Evolutionary conservation across 1,140 invertebrate species (phyloP).

Genomic region (Apolygus lucorum): DNA sequence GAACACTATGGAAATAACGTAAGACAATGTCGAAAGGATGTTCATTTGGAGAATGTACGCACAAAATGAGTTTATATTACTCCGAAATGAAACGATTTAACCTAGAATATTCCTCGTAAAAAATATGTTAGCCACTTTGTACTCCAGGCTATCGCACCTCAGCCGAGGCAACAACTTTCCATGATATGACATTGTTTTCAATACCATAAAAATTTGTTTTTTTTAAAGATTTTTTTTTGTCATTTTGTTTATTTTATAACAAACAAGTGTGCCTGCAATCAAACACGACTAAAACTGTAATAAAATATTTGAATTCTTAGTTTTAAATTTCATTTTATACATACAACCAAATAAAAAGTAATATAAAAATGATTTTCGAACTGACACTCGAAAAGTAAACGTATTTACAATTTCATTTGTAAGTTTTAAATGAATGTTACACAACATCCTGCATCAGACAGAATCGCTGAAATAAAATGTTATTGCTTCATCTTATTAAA

Average conservation of each 20-base stretch:
- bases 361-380: not conserved
- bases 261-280: not conserved
- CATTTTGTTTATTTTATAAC: not conserved
- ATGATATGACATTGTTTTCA: not conserved
- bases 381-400: too few species aligned
- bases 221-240: too few species aligned
- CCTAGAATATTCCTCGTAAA: not conserved
- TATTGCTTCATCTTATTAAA: not conserved
- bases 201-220: too few species aligned
- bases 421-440: not conserved
- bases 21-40: too few species aligned
- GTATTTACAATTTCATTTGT: too few species aligned
- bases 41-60: too few species aligned
- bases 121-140: not conserved
- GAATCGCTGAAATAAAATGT: not conserved
- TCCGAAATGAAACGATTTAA: not conserved
- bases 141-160: not conserved
- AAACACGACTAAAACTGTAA: not conserved
- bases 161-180: not conserved
- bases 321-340: too few species aligned
- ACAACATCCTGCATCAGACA: not conserved
- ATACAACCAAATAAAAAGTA: not conserved
- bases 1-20: too few species aligned
- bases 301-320: not conserved
- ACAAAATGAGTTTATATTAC: too few species aligned